Evolutionary conservation across 2,113 vertebrate species (phyloP).

Genomic region (Etheostoma cragini): DNA sequence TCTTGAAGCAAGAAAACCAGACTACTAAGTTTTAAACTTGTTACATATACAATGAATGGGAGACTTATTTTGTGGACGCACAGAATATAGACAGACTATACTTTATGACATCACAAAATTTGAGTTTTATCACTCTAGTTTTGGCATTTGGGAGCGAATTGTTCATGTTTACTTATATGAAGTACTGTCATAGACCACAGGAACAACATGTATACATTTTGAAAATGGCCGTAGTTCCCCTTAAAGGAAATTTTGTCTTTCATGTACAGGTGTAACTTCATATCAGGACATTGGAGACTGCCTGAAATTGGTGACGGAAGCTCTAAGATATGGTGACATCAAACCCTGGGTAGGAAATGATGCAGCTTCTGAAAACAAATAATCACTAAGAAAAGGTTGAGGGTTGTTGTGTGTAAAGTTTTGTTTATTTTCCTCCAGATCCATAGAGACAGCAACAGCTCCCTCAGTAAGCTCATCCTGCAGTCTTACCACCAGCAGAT

Average conservation of each 20-base stretch:
- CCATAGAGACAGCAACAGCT: conserved; percentile 92
- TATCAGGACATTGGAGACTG: conserved; percentile 91
- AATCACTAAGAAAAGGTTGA: neutral
- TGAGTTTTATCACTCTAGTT: no score
- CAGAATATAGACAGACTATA: no score
- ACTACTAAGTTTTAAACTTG: no score
- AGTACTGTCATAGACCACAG: no score
- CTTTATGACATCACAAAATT: no score
- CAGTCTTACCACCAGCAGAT: conserved; percentile 91
- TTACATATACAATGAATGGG: no score
- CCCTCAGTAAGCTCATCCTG: conserved; percentile 90
- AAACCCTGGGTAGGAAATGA: conserved; percentile 91
- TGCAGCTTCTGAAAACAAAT: neutral
- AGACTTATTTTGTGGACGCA: no score
- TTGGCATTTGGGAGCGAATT: no score
- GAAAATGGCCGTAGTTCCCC: no score
- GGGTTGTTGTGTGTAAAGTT: neutral
- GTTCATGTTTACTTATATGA: no score
- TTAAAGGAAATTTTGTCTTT: neutral
- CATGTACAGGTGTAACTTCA: conserved; percentile 87
- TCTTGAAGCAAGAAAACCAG: no score
- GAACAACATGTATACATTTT: no score
- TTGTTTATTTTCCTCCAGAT: conserved; percentile 80
- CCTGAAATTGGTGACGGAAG: conserved; percentile 88
- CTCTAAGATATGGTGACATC: conserved; percentile 87